Evolutionary conservation across 2,888 invertebrate genomes (phyloP).

Genomic region (Hydriomena furcata): DNA sequence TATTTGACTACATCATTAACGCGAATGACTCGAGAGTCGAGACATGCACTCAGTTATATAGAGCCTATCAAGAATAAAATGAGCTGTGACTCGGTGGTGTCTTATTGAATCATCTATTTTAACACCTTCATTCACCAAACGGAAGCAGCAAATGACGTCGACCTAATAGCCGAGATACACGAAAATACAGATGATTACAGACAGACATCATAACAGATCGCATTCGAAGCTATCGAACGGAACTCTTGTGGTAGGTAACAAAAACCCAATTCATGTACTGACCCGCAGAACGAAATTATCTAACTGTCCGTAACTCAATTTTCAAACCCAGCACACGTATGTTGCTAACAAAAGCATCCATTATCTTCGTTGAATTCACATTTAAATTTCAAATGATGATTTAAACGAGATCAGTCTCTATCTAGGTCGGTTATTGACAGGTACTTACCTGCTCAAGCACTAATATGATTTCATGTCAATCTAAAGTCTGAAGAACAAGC

Average conservation of each 20-base stretch:
- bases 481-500: too few relatives aligned
- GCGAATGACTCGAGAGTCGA: conserved; percentile 28
- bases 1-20: conserved; percentile 35
- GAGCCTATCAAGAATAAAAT: conserved; percentile 20
- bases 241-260: conserved; percentile 48
- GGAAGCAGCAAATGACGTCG: conserved; percentile 40
- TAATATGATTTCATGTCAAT: too few relatives aligned
- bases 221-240: conserved; percentile 54
- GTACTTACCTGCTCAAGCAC: too few relatives aligned
- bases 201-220: conserved; percentile 40
- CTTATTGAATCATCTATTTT: conserved; percentile 39
- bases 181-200: conserved; percentile 54
- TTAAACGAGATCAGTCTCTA: conserved; percentile 51
- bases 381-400: conserved; percentile 46
- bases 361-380: conserved; percentile 49
- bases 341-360: conserved; percentile 49
- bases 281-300: conserved; percentile 62
- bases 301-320: conserved; percentile 68
- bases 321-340: conserved; percentile 53
- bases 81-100: conserved; percentile 17
- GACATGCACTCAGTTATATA: conserved; percentile 11
- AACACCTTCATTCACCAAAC: conserved; percentile 34
- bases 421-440: conserved; percentile 42
- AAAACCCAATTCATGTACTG: conserved; percentile 59
- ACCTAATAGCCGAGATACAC: conserved; percentile 59